phyloP scores from a whole-genome alignment of 2,888 invertebrate genomes.

The Apamea monoglypha region DNA sequence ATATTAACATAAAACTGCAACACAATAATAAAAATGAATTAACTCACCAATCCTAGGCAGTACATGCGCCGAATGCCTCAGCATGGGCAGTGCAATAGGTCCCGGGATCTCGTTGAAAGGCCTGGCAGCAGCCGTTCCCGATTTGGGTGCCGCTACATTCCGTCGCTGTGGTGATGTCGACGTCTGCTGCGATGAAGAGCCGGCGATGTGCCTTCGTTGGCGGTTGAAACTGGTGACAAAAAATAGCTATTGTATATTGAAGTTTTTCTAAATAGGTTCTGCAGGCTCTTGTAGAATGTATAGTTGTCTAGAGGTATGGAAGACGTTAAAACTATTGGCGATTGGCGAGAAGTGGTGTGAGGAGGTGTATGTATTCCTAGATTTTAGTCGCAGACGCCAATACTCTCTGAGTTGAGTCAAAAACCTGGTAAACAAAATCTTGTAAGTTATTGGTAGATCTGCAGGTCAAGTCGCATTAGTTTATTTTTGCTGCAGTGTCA shows the following conservation, averaged over 20 bases:
- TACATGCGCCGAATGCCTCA: conserved; percentile 85
- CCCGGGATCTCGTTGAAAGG: conserved; percentile 86
- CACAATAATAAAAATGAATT: not conserved
- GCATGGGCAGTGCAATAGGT: conserved; percentile 84
- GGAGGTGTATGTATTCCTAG: no score
- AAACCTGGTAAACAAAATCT: no score
- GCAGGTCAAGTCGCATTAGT: no score
- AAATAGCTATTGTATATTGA: not conserved
- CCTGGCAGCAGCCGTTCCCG: conserved; percentile 66
- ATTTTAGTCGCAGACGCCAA: not conserved
- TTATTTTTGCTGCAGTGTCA: no score
- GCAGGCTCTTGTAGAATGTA: not conserved
- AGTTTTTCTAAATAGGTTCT: not conserved
- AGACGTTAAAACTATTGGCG: no score
- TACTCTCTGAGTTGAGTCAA: not conserved
- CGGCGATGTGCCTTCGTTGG: conserved; percentile 78
- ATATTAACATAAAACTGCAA: not conserved
- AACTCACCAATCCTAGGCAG: conserved; percentile 85
- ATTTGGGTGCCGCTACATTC: conserved; percentile 69
- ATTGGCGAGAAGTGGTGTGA: no score
- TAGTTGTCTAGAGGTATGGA: not conserved
- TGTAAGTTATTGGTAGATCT: no score
- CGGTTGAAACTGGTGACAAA: conserved; percentile 75
- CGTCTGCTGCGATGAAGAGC: conserved; percentile 75
- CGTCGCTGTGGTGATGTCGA: conserved; percentile 85